These are phyloP conservation scores for Pristionchus maxplancki DNA, from an alignment of 2,888 invertebrate species.

Conservation along the genomic window DNA sequence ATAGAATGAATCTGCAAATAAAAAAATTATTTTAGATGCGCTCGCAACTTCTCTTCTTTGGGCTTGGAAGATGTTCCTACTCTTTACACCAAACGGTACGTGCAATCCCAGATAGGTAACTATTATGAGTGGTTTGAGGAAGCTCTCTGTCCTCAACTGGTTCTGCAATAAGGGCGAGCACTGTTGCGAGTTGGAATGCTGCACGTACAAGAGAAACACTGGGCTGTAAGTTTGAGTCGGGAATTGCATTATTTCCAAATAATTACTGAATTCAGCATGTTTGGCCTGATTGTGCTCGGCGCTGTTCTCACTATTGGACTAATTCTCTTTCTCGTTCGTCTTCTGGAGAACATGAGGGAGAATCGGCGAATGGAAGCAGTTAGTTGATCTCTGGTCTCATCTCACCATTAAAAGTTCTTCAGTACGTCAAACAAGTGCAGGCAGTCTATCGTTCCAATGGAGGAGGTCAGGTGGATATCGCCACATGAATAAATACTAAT, in stretches of 20 bases:
- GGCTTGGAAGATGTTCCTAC: neutral
- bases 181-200: slow-evolving; percentile 18
- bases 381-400: neutral
- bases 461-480: slow-evolving; percentile 1
- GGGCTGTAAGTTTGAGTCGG: neutral
- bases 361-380: slow-evolving; percentile 16
- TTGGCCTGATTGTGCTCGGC: neutral
- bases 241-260: too few species aligned
- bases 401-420: neutral
- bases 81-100: neutral
- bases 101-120: neutral
- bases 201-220: slow-evolving; percentile 6
- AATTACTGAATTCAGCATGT: neutral
- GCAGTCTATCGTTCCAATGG: neutral
- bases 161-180: neutral
- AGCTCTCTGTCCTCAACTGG: neutral
- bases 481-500: neutral
- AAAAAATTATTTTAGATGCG: neutral
- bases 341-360: neutral
- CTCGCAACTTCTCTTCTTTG: neutral
- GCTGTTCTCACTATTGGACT: neutral
- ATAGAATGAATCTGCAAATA: neutral
- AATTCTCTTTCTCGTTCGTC: neutral
- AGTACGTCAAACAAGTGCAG: neutral
- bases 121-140: neutral